Evolutionary conservation across 2,888 invertebrate genomes (phyloP).

Genomic region (Esperia sulphurella): DNA sequence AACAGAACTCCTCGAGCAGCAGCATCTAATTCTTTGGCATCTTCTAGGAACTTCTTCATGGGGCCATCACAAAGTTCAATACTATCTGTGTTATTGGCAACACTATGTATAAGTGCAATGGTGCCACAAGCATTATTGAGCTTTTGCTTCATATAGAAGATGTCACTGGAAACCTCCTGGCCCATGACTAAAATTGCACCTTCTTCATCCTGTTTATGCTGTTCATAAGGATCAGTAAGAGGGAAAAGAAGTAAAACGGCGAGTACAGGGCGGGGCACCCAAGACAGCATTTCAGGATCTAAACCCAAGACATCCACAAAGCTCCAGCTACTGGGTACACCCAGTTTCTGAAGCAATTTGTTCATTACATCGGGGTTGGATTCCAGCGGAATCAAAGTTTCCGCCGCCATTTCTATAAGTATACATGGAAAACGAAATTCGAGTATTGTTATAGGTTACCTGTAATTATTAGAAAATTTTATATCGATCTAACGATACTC

Average conservation of each 20-base stretch:
- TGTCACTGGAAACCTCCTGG: conserved; percentile 81
- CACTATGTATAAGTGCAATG: conserved; percentile 94
- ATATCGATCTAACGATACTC: no score
- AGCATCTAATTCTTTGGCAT: conserved; percentile 83
- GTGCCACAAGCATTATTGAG: conserved; percentile 98
- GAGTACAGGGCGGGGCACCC: conserved; percentile 92
- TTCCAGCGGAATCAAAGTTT: conserved; percentile 72
- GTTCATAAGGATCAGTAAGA: conserved; percentile 86
- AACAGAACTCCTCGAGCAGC: conserved; percentile 87
- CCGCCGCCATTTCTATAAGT: conserved; percentile 62
- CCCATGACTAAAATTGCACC: conserved; percentile 81
- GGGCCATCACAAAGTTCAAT: conserved; percentile 84
- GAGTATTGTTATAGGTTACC: no score
- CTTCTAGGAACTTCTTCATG: conserved; percentile 88
- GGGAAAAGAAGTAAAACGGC: conserved; percentile 95
- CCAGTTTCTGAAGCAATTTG: conserved; percentile 88
- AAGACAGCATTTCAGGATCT: conserved; percentile 90
- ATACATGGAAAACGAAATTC: no score
- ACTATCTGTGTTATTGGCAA: conserved; percentile 92
- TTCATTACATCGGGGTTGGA: conserved; percentile 83
- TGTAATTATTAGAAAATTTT: no score
- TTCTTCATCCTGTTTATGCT: conserved; percentile 83
- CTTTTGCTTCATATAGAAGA: conserved; percentile 94
- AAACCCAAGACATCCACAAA: conserved; percentile 95
- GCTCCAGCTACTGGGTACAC: conserved; percentile 88